Evolutionary conservation across 2,888 invertebrate species (phyloP).

Genomic region (Nemurella pictetii): DNA sequence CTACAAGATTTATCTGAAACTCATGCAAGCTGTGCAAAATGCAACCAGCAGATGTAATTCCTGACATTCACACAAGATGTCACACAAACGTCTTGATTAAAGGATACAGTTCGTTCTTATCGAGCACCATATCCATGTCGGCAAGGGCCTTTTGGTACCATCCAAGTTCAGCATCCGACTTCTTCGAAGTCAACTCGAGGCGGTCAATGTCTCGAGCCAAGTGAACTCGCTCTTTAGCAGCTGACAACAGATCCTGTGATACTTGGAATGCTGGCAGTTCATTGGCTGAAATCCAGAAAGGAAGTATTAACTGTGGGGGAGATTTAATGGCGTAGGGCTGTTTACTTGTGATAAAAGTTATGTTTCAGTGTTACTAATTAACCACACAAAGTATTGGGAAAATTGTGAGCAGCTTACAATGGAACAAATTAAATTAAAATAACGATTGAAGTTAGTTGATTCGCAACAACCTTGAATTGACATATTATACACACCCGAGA

Average conservation of each 20-base stretch:
- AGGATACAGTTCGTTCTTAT: slow-evolving; percentile 59
- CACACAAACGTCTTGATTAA: not conserved
- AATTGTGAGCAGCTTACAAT: no score
- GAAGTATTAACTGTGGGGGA: no score
- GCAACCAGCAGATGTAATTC: no score
- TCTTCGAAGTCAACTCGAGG: slow-evolving; percentile 63
- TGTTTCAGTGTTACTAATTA: no score
- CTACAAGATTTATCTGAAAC: no score
- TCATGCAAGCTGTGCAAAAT: no score
- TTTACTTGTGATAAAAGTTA: no score
- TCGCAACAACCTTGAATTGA: no score
- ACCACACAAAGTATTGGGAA: no score
- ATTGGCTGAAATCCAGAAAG: slow-evolving; percentile 63
- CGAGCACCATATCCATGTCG: slow-evolving; percentile 90
- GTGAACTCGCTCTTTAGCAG: slow-evolving; percentile 71
- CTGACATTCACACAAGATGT: not conserved
- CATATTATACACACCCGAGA: not conserved
- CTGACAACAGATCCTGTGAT: slow-evolving; percentile 60
- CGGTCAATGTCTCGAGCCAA: slow-evolving; percentile 80
- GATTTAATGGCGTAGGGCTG: no score
- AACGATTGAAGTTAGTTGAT: no score
- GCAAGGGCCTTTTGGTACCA: slow-evolving; percentile 87
- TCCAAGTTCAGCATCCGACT: slow-evolving; percentile 68
- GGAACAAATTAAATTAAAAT: no score
- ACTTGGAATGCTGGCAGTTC: slow-evolving; percentile 86